Conservation (phyloP, 2,888 invertebrate species). For the Drosophila ezoana region DNA sequence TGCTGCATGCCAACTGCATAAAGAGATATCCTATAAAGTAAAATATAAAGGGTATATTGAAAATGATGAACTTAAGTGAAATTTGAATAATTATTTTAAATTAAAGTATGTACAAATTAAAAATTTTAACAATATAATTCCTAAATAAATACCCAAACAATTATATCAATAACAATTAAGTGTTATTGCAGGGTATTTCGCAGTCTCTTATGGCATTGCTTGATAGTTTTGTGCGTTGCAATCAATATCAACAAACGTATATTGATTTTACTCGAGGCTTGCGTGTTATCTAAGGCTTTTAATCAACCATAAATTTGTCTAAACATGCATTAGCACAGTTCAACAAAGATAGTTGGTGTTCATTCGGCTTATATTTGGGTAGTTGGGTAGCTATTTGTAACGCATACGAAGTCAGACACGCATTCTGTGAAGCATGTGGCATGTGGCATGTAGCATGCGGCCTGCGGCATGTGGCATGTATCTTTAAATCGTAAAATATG, state of each 20-base stretch:
- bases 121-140: too few species aligned
- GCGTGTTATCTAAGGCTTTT: slow-evolving; percentile 72
- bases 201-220: background rate
- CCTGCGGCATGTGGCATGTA: slow-evolving; percentile 38
- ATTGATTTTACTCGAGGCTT: slow-evolving; percentile 50
- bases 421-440: slow-evolving; percentile 31
- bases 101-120: too few species aligned
- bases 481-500: slow-evolving; percentile 75
- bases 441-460: slow-evolving; percentile 26
- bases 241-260: slow-evolving; percentile 32
- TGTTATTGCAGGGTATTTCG: background rate
- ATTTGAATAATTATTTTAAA: too few species aligned
- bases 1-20: too few species aligned
- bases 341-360: slow-evolving; percentile 29
- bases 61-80: too few species aligned
- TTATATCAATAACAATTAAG: too few species aligned
- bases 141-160: too few species aligned
- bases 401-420: slow-evolving; percentile 51
- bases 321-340: slow-evolving; percentile 56
- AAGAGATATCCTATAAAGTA: too few species aligned
- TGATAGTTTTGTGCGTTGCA: slow-evolving; percentile 45
- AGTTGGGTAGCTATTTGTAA: slow-evolving; percentile 12
- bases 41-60: too few species aligned
- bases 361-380: slow-evolving; percentile 12
- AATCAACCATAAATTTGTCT: slow-evolving; percentile 72